Evolutionary conservation across 2,888 invertebrate genomes (phyloP), one percentile per base, ranked within the genome.

Genomic region (Pherbina coryleti): DNA sequence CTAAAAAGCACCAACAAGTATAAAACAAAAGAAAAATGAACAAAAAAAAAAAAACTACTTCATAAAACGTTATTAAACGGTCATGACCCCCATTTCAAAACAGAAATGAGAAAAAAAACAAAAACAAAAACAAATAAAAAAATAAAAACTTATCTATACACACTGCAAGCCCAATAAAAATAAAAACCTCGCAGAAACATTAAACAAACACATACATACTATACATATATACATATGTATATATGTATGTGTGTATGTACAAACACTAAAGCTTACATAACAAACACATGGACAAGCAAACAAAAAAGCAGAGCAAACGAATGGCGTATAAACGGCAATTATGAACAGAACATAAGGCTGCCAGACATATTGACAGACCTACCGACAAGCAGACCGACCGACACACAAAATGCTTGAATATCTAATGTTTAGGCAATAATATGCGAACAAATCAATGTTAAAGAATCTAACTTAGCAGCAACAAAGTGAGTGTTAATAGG

Each of bases 51-150:
- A 79, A 78, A 80, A 76, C 78, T 77, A 77, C 51, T 76, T 76
- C 44, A 64, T 71, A 72, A 37, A 85, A 83, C 83, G 84, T 85
- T 85, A 84, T 86, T 86, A 86, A 85, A 85, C 85, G 86, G 85
- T 85, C 86, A 85, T 85, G 85, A 86, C 85, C 85, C 84, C 85
- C 84, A 85, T 84, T 85, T 84, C 78, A 31, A 80, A 83, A 84
- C n/a, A n/a, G n/a, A n/a, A n/a, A n/a, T n/a, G n/a, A n/a, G n/a
- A 62, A 5, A 55, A 55, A 19, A 19, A 17, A 55, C 84, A 84
- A 83, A 82, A 83, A 84, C 85, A 85, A 86, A 83, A 84, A 82
- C 80, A 78, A 78, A 82, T 22, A 69, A n/a, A 44, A 8, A 67
- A 17, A 44, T 49, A 25, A 19, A 69, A 44, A 14, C 25, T 19